Conservation (phyloP, 2,888 invertebrate genomes). For the Conops quadrifasciatus region DNA sequence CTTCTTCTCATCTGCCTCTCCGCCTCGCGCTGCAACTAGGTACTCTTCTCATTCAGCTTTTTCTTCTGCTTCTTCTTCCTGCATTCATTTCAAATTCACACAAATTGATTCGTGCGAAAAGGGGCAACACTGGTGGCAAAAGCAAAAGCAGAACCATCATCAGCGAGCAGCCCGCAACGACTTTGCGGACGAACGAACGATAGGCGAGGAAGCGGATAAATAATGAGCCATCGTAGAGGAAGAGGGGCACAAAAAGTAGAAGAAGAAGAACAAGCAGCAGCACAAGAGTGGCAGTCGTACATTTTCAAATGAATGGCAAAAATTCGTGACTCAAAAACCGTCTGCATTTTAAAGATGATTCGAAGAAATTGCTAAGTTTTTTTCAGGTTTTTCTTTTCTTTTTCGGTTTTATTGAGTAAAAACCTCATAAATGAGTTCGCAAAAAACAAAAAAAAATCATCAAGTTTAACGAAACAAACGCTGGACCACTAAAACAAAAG, state of each 20-base stretch:
- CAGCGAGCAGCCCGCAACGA: not conserved
- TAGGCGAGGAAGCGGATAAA: not conserved
- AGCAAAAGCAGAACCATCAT: not conserved
- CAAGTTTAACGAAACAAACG: too few relatives aligned
- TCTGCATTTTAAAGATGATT: slow-evolving; percentile 32
- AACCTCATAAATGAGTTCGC: too few relatives aligned
- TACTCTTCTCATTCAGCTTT: not conserved
- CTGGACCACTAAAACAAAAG: too few relatives aligned
- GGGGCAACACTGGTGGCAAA: slow-evolving; percentile 17
- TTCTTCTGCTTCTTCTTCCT: not conserved
- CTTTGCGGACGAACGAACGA: not conserved
- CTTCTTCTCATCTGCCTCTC: slow-evolving; percentile 2
- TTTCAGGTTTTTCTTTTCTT: not conserved
- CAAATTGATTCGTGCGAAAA: slow-evolving; percentile 33
- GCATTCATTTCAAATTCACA: slow-evolving; percentile 15
- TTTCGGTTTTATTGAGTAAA: too few relatives aligned
- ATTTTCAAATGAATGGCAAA: slow-evolving; percentile 34
- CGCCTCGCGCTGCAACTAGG: too few relatives aligned
- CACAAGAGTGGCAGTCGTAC: not conserved
- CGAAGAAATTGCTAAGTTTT: slow-evolving; percentile 33
- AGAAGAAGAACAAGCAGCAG: slow-evolving; percentile 23
- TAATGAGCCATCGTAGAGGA: not conserved
- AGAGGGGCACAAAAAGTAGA: not conserved
- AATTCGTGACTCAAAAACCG: slow-evolving; percentile 35
- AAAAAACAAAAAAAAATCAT: too few relatives aligned